A percentile compares a stretch with the other conserved stretches of the same genome.
Conservation (phyloP, 2,113 vertebrate species). For the Neofelis nebulosa region DNA sequence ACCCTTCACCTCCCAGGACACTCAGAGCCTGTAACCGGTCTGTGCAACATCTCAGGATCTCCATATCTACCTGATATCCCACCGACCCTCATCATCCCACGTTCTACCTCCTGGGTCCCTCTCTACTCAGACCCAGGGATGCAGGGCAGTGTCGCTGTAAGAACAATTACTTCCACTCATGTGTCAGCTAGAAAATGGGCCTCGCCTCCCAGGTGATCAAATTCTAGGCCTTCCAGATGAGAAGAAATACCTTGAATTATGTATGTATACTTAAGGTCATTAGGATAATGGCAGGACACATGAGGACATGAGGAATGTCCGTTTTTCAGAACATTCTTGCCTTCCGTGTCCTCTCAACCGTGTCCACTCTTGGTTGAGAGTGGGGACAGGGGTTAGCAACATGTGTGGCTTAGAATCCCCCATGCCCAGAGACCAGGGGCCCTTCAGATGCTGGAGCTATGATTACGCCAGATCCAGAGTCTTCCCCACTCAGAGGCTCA, state of each 20-base stretch:
- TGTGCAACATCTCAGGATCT: not conserved
- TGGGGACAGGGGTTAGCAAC: not conserved
- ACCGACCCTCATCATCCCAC: fast-evolving
- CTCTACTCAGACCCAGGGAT: not conserved
- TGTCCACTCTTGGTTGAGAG: not conserved
- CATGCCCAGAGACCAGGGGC: not conserved
- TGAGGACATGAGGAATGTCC: not conserved
- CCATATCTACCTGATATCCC: not conserved
- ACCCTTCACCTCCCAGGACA: fast-evolving
- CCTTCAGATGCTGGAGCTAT: not conserved
- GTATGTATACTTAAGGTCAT: fast-evolving
- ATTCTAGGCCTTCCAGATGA: not conserved
- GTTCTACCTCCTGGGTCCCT: not conserved
- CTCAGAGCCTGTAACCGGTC: no score
- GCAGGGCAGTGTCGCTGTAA: not conserved
- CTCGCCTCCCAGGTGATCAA: not conserved
- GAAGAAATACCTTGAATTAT: not conserved
- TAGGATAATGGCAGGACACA: not conserved
- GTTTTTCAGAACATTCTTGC: not conserved
- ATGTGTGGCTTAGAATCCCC: not conserved
- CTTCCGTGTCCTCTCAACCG: not conserved
- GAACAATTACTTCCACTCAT: not conserved
- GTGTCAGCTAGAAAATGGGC: not conserved
- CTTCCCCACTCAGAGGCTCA: not conserved
- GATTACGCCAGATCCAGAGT: not conserved